Conservation (phyloP, 2,797 vertebrate genomes). For the Heliangelus exortis region DNA sequence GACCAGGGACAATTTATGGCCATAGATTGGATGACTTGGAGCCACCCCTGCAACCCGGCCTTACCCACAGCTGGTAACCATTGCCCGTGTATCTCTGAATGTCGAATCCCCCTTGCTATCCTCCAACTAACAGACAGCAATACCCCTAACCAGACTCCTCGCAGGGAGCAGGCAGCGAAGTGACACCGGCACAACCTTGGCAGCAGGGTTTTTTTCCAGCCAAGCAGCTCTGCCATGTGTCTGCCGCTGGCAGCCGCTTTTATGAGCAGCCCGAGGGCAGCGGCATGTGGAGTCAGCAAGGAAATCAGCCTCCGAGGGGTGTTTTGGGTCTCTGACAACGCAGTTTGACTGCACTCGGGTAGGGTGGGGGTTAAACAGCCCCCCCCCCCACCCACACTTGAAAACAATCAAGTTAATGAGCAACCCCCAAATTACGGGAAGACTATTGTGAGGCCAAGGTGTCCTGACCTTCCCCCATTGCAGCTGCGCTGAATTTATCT, state of each 20-base stretch:
- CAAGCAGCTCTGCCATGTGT: fast-evolving
- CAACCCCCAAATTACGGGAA: neutral
- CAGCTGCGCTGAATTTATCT: conserved; percentile 4
- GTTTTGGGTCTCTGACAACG: neutral
- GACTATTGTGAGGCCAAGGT: neutral
- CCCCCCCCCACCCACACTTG: neutral
- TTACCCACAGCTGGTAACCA: neutral
- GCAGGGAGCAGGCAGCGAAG: fast-evolving
- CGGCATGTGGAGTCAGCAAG: neutral
- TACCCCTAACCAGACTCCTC: neutral
- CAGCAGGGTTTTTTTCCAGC: fast-evolving
- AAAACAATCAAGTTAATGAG: neutral
- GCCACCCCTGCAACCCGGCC: neutral
- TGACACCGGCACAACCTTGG: neutral
- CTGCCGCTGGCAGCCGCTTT: neutral
- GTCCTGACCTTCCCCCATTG: neutral
- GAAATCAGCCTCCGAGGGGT: neutral
- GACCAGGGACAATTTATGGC: neutral
- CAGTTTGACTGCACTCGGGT: neutral
- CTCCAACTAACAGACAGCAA: fast-evolving
- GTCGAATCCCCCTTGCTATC: neutral
- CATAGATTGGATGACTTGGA: neutral
- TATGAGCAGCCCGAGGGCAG: neutral
- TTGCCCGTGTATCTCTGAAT: neutral
- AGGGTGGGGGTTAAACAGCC: neutral